A percentile compares a stretch with the other conserved stretches of the same genome.
Conservation (phyloP, 1,140 invertebrate species). For the Lethrus apterus region DNA sequence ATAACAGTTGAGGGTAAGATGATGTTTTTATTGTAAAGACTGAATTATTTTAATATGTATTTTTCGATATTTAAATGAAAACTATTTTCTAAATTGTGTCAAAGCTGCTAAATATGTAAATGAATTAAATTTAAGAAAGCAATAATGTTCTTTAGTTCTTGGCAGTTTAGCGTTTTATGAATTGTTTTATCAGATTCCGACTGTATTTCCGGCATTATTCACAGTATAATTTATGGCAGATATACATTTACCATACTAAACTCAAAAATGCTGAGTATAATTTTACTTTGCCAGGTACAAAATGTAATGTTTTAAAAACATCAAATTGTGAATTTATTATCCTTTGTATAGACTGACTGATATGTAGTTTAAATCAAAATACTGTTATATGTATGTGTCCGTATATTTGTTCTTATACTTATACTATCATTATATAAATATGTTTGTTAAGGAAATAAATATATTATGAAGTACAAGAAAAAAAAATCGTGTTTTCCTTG, state of each 20-base stretch:
- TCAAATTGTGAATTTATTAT: too few relatives aligned
- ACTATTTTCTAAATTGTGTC: slow-evolving; percentile 16
- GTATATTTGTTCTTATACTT: slow-evolving; percentile 14
- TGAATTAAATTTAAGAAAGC: slow-evolving; percentile 12
- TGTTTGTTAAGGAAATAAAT: slow-evolving; percentile 14
- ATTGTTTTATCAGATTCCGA: too few relatives aligned
- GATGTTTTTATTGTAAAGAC: slow-evolving; percentile 14
- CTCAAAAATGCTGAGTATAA: too few relatives aligned
- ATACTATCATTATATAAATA: slow-evolving; percentile 9
- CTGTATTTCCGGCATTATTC: too few relatives aligned
- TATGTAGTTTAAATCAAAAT: slow-evolving; percentile 14
- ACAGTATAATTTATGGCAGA: too few relatives aligned
- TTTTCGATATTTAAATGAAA: slow-evolving; percentile 13
- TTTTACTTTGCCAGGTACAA: too few relatives aligned
- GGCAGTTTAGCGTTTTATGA: too few relatives aligned
- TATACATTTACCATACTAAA: too few relatives aligned
- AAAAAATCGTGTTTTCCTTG: too few relatives aligned
- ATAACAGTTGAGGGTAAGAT: slow-evolving; percentile 12
- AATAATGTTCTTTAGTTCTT: too few relatives aligned
- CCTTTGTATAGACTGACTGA: slow-evolving; percentile 11
- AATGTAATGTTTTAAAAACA: too few relatives aligned
- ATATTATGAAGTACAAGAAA: too few relatives aligned
- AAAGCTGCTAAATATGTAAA: slow-evolving; percentile 11
- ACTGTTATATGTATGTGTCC: slow-evolving; percentile 14
- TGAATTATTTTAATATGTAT: slow-evolving; percentile 17